phyloP scores from a whole-genome alignment of 2,113 vertebrate species.

The Silurus meridionalis region DNA sequence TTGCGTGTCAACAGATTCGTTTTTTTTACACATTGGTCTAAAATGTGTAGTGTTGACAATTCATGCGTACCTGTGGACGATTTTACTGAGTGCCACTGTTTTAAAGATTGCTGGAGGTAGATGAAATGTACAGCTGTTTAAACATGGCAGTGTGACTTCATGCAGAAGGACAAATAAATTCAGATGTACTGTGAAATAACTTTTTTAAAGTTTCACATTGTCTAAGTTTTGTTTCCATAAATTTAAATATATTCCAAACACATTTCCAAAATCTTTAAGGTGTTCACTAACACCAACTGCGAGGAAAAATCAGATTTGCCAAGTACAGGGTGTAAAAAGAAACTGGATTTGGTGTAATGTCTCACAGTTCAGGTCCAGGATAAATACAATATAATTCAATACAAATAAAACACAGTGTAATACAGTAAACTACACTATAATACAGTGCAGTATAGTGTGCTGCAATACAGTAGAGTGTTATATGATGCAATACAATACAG shows the following conservation, averaged over 20 bases:
- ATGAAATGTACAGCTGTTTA: slow-evolving; percentile 5
- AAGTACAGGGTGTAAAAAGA: background rate
- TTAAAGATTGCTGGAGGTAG: background rate
- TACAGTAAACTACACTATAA: background rate
- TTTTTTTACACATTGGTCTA: background rate
- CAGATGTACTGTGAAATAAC: background rate
- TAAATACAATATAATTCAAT: background rate
- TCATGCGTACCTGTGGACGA: background rate
- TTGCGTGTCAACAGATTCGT: too few relatives aligned
- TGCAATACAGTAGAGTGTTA: background rate
- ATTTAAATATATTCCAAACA: background rate
- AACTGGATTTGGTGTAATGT: background rate
- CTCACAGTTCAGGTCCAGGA: too few relatives aligned
- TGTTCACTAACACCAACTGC: background rate
- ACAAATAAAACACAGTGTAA: background rate
- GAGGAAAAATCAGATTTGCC: background rate
- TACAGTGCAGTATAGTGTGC: background rate
- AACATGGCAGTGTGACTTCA: background rate
- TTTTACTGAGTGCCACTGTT: background rate
- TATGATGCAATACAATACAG: background rate
- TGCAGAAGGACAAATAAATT: background rate
- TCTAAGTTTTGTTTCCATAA: background rate
- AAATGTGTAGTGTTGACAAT: background rate
- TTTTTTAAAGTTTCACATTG: background rate
- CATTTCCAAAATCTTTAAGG: background rate